Conservation (phyloP, 2,113 vertebrate genomes). For the Acanthisitta chloris region DNA sequence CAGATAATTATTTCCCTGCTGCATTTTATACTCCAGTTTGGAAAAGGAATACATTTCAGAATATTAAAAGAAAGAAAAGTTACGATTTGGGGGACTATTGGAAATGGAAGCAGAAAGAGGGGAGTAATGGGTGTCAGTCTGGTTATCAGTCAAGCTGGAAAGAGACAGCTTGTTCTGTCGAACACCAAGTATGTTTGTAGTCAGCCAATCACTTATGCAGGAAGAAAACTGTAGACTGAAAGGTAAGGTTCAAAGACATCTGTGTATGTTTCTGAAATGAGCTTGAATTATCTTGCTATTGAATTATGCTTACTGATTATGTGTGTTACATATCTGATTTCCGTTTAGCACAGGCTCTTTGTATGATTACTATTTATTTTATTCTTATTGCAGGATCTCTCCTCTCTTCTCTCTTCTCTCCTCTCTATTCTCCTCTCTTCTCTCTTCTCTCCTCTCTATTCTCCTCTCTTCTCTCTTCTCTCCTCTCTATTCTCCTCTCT, state of each 20-base stretch:
- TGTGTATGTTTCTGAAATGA: slow-evolving; percentile 56
- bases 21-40: slow-evolving; percentile 21
- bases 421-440: too few species aligned
- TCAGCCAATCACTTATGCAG: slow-evolving; percentile 48
- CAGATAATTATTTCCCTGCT: slow-evolving; percentile 48
- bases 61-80: slow-evolving; percentile 7
- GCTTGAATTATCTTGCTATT: not conserved
- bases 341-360: not conserved
- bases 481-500: not conserved
- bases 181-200: slow-evolving; percentile 33
- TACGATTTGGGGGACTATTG: not conserved
- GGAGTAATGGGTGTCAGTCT: slow-evolving; percentile 52
- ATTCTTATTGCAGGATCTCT: not conserved
- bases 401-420: not conserved
- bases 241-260: slow-evolving; percentile 61
- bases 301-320: slow-evolving; percentile 11
- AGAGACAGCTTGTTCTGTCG: slow-evolving; percentile 59
- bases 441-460: not conserved
- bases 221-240: slow-evolving; percentile 42
- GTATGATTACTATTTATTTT: not conserved
- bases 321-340: not conserved
- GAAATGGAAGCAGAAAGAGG: slow-evolving; percentile 39
- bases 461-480: too few species aligned
- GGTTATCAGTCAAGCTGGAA: slow-evolving; percentile 58
- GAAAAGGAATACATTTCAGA: not conserved